A percentile compares a stretch with the other conserved stretches of the same genome.
These are phyloP conservation scores for Onchidella celtica DNA, from an alignment of 2,888 invertebrate species.

Conservation along the genomic window DNA sequence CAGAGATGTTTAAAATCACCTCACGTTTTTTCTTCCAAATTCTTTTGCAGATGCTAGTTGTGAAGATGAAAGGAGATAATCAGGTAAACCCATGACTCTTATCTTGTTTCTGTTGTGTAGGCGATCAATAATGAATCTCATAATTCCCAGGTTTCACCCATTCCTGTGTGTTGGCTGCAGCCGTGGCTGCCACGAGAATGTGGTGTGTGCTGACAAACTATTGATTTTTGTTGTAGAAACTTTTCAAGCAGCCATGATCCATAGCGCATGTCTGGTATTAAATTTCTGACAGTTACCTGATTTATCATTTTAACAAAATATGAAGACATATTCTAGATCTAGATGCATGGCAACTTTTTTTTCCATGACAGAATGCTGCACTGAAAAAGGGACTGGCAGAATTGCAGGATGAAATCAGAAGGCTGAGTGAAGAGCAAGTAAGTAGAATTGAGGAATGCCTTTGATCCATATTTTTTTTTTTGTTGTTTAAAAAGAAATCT, in stretches of 20 bases:
- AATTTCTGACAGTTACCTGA: too few relatives aligned
- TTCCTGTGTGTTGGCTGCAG: slow-evolving; percentile 42
- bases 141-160: slow-evolving; percentile 32
- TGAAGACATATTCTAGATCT: too few relatives aligned
- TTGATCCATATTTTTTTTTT: not conserved
- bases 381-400: slow-evolving; percentile 42
- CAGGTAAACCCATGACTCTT: slow-evolving; percentile 66
- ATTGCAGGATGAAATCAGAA: slow-evolving; percentile 74
- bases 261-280: too few relatives aligned
- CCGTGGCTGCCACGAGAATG: slow-evolving; percentile 47
- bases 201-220: slow-evolving; percentile 55
- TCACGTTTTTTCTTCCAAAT: not conserved
- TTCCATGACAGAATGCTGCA: slow-evolving; percentile 28
- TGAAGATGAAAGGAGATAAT: slow-evolving; percentile 72
- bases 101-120: not conserved
- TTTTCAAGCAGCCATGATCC: slow-evolving; percentile 62
- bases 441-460: slow-evolving; percentile 17
- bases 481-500: not conserved
- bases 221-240: slow-evolving; percentile 72
- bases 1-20: not conserved
- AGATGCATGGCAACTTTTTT: too few relatives aligned
- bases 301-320: too few relatives aligned
- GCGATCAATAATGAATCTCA: slow-evolving; percentile 13
- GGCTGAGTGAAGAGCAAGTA: slow-evolving; percentile 76
- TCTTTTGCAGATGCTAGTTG: slow-evolving; percentile 72